phyloP scores from a whole-genome alignment of 2,113 vertebrate genomes.

The Podarcis cretensis region DNA sequence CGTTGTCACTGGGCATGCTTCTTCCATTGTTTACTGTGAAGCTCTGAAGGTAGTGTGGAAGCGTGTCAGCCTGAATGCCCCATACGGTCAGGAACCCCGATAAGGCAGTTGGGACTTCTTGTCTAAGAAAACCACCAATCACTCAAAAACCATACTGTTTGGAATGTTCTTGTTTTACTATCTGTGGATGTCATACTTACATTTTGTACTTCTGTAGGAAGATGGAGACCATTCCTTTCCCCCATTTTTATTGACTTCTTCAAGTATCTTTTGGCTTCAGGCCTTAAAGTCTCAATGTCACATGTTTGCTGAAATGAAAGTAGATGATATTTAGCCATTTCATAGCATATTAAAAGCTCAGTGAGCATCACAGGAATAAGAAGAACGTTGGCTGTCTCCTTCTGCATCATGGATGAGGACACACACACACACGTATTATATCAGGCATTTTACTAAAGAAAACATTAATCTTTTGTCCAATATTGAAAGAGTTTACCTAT shows the following conservation, averaged over 20 bases:
- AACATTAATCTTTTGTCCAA: slow-evolving; percentile 24
- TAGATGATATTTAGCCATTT: slow-evolving; percentile 31
- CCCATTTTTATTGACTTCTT: slow-evolving; percentile 88
- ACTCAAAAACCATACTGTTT: not conserved
- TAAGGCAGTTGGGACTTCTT: too few relatives aligned
- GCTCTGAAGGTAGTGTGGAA: too few relatives aligned
- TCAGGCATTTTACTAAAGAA: slow-evolving; percentile 27
- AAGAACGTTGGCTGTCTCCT: slow-evolving; percentile 31
- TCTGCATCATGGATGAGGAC: not conserved
- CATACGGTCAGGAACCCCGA: too few relatives aligned
- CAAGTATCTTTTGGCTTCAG: slow-evolving; percentile 88
- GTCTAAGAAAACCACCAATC: too few relatives aligned
- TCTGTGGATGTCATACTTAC: slow-evolving; percentile 71
- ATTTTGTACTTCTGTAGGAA: slow-evolving; percentile 86
- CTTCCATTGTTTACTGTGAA: too few relatives aligned
- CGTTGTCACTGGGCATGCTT: too few relatives aligned
- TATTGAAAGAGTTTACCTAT: slow-evolving; percentile 11
- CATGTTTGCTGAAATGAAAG: slow-evolving; percentile 81
- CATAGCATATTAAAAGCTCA: slow-evolving; percentile 27
- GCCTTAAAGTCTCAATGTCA: slow-evolving; percentile 73
- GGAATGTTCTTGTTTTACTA: not conserved
- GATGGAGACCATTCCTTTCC: slow-evolving; percentile 90
- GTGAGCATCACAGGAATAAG: not conserved
- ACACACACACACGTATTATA: not conserved
- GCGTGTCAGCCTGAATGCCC: too few relatives aligned